Conservation (phyloP, 2,113 vertebrate species). For the Myotis brandtii region DNA sequence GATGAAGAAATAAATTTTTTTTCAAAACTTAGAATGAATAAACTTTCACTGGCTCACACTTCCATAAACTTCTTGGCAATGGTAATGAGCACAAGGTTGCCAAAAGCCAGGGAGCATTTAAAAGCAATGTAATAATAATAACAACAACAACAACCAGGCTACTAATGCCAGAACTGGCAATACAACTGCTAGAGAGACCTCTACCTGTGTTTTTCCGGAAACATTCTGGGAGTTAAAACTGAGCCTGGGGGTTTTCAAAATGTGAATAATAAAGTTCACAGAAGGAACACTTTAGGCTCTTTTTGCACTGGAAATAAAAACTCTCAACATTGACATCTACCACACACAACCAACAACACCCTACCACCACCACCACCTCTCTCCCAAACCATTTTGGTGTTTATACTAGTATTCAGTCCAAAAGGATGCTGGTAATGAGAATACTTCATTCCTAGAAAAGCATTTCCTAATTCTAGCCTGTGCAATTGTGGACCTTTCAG, state of each 20-base stretch:
- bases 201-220: background rate
- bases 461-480: background rate
- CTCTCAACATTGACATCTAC: background rate
- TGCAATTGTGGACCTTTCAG: background rate
- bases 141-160: background rate
- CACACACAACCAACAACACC: background rate
- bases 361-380: background rate
- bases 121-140: background rate
- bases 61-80: background rate
- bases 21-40: conserved; percentile 12
- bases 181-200: background rate
- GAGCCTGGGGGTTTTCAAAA: background rate
- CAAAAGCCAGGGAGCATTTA: background rate
- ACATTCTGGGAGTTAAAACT: background rate
- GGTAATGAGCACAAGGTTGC: background rate
- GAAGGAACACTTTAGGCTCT: background rate
- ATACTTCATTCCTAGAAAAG: background rate
- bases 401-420: background rate
- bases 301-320: conserved; percentile 25
- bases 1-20: conserved; percentile 15
- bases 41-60: background rate
- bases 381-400: background rate
- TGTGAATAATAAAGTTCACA: background rate
- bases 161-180: background rate
- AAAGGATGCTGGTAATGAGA: background rate